These are phyloP conservation scores for Himantopus leucocephalus DNA, from an alignment of 2,113 vertebrate genomes.

Conservation along the genomic window DNA sequence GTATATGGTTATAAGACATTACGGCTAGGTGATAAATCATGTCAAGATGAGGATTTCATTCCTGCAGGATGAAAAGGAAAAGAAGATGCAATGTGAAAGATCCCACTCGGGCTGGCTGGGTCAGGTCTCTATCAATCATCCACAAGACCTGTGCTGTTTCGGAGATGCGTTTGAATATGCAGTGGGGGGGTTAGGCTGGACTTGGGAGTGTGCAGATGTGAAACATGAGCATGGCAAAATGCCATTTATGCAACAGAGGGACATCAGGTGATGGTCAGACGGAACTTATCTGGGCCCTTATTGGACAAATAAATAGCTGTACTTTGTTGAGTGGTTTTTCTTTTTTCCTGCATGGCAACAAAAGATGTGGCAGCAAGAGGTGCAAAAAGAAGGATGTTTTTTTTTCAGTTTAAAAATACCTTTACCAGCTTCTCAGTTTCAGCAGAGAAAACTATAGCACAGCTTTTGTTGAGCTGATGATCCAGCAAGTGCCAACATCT, in stretches of 20 bases:
- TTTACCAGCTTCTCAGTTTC: background rate
- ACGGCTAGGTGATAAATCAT: background rate
- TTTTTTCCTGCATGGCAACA: background rate
- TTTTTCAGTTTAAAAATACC: background rate
- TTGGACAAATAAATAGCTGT: background rate
- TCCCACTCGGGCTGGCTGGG: background rate
- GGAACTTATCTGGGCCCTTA: background rate
- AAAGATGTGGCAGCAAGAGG: background rate
- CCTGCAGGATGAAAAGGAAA: background rate
- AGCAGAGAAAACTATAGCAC: background rate
- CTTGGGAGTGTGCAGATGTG: background rate
- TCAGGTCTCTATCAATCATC: background rate
- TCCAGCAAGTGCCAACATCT: background rate
- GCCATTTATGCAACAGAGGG: background rate
- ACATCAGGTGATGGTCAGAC: background rate
- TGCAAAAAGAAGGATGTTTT: background rate
- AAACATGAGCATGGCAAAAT: background rate
- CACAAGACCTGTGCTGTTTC: background rate
- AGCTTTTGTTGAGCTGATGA: background rate
- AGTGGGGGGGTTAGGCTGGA: background rate
- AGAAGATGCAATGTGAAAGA: background rate
- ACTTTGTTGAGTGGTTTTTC: background rate
- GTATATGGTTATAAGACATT: background rate
- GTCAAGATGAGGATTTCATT: background rate
- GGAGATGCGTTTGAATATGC: fast-evolving